Conservation (phyloP, 2,888 invertebrate species). For the Dasysyrphus tricinctus region DNA sequence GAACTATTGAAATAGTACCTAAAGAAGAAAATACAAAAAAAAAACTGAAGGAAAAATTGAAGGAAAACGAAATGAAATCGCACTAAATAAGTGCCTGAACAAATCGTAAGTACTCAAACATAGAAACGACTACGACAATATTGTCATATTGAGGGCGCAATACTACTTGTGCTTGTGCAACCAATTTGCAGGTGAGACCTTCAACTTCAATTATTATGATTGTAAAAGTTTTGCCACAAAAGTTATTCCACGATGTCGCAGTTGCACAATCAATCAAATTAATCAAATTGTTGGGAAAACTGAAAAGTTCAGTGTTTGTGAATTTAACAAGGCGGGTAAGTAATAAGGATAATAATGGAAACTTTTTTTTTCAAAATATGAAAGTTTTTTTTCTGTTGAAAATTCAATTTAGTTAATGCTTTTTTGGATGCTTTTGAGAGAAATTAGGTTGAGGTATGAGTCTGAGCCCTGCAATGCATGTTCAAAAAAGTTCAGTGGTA, state of each 20-base stretch:
- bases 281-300: constrained; percentile 40
- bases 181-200: constrained; percentile 61
- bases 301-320: constrained; percentile 13
- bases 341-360: not conserved
- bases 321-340: not conserved
- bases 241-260: constrained; percentile 25
- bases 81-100: constrained; percentile 28
- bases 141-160: constrained; percentile 1
- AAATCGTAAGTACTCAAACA: not conserved
- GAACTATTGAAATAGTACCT: not conserved
- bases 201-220: constrained; percentile 65
- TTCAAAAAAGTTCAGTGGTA: not conserved
- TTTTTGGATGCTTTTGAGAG: too few species aligned
- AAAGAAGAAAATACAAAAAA: not conserved
- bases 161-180: constrained; percentile 25
- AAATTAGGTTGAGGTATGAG: not conserved
- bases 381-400: not conserved
- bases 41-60: not conserved
- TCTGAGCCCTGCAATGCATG: not conserved
- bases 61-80: constrained; percentile 2
- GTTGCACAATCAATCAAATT: constrained; percentile 60
- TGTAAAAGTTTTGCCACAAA: constrained; percentile 51
- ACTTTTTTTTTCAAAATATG: not conserved
- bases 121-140: constrained; percentile 1
- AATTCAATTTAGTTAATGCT: constrained; percentile 9